phyloP scores from a whole-genome alignment of 1,140 invertebrate genomes.

The Lepidotrigona ventralis region DNA sequence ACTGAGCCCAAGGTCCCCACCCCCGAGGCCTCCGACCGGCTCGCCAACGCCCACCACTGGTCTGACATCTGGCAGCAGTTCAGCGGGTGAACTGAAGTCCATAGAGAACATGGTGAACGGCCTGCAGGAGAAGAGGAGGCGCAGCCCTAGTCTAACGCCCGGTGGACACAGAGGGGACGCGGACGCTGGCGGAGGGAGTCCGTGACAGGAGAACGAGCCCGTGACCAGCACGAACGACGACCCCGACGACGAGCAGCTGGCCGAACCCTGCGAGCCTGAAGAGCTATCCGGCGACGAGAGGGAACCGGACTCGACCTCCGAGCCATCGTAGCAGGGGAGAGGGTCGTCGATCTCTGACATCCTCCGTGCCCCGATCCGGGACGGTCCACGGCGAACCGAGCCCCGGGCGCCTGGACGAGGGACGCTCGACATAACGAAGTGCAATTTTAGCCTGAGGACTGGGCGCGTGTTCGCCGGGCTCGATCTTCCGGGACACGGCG shows the following conservation, averaged over 20 bases:
- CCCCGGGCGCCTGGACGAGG: conserved; percentile 28
- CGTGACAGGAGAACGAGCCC: conserved; percentile 78
- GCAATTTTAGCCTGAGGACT: conserved; percentile 71
- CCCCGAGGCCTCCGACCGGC: conserved; percentile 81
- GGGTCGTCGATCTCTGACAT: conserved; percentile 41
- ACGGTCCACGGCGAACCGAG: background rate
- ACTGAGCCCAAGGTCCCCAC: conserved; percentile 85
- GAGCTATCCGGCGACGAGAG: conserved; percentile 60
- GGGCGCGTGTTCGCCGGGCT: conserved; percentile 12
- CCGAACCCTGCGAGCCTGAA: conserved; percentile 51
- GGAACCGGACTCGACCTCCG: conserved; percentile 77
- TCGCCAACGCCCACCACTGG: conserved; percentile 81
- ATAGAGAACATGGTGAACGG: conserved; percentile 99
- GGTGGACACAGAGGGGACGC: conserved; percentile 70
- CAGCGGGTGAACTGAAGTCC: conserved; percentile 91
- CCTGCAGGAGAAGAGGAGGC: conserved; percentile 86
- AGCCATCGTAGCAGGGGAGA: conserved; percentile 76
- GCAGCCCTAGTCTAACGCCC: conserved; percentile 72
- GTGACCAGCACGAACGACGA: conserved; percentile 73
- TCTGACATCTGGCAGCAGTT: conserved; percentile 73
- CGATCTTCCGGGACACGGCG: conserved; percentile 28
- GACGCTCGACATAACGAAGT: conserved; percentile 70
- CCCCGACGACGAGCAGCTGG: conserved; percentile 58
- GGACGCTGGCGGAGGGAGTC: conserved; percentile 75
- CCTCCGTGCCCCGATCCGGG: conserved; percentile 30